Evolutionary conservation across 35 echinoderm and acorn worm genomes (phyloP).

Genomic region (Ophioderma brevispina): DNA sequence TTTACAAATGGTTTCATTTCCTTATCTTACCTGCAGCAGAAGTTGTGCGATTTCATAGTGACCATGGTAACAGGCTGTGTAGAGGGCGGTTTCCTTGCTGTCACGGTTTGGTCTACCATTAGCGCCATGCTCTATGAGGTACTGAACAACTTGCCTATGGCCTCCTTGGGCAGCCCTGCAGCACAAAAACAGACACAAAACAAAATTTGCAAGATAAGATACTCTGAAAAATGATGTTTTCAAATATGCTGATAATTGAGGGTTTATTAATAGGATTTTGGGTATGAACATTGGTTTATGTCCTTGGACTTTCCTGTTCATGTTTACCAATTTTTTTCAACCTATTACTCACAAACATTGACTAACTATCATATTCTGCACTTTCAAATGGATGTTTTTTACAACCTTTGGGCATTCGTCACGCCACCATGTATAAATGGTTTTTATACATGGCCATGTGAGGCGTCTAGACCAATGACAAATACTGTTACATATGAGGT

Average conservation of each 20-base stretch:
- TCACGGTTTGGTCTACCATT: slow-evolving; percentile 76
- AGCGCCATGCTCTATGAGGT: slow-evolving; percentile 68
- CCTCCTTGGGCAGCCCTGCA: slow-evolving; percentile 65
- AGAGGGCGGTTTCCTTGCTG: slow-evolving; percentile 76
- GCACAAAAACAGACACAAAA: slow-evolving; percentile 10
- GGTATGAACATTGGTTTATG: not conserved
- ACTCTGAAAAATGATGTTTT: not conserved
- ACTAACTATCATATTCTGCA: too few relatives aligned
- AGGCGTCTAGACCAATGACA: too few relatives aligned
- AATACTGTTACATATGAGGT: too few relatives aligned
- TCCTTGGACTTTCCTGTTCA: not conserved
- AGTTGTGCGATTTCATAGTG: slow-evolving; percentile 56
- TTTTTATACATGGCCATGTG: too few relatives aligned
- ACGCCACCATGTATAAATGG: too few relatives aligned
- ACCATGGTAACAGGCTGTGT: slow-evolving; percentile 80
- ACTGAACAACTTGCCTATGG: slow-evolving; percentile 75
- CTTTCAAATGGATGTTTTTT: too few relatives aligned
- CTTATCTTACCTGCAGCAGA: slow-evolving; percentile 81
- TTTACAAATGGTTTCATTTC: too few relatives aligned
- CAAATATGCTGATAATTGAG: not conserved
- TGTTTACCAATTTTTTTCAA: not conserved
- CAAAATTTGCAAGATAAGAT: not conserved
- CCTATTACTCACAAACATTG: too few relatives aligned
- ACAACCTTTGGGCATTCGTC: too few relatives aligned
- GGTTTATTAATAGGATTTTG: too few relatives aligned